Evolutionary conservation across 37 sponge, comb jelly and placozoan species (phyloP).

Genomic region (Beroe ovata): DNA sequence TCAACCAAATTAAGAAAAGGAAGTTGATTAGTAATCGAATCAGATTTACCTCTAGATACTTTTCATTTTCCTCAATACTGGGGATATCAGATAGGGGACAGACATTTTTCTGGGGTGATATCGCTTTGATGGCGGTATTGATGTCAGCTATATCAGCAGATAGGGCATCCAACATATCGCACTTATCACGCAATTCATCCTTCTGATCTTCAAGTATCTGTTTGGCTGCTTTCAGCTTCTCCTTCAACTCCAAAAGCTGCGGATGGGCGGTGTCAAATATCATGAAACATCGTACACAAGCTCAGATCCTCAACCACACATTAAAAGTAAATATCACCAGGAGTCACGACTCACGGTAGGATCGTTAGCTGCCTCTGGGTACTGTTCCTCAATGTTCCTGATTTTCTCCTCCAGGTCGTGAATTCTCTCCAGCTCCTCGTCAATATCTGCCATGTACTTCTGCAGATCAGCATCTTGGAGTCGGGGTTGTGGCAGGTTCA

Average conservation of each 20-base stretch:
- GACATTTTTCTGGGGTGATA: background rate
- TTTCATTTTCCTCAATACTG: constrained; percentile 34
- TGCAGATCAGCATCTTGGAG: constrained; percentile 22
- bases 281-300: too few relatives aligned
- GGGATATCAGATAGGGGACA: background rate
- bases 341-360: too few relatives aligned
- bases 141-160: constrained; percentile 39
- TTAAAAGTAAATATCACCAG: too few relatives aligned
- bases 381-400: constrained; percentile 1
- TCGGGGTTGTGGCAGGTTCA: constrained; percentile 23
- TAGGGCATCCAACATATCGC: constrained; percentile 62
- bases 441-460: constrained; percentile 57
- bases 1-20: too few relatives aligned
- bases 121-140: constrained; percentile 25
- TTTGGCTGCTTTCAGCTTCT: constrained; percentile 1
- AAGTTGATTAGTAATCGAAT: too few relatives aligned
- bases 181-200: constrained; percentile 26
- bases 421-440: background rate
- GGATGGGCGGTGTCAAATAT: too few relatives aligned
- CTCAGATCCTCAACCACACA: too few relatives aligned
- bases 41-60: constrained; percentile 3
- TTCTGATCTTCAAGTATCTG: constrained; percentile 5
- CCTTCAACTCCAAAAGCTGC: background rate
- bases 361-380: background rate
- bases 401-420: constrained; percentile 31